A percentile compares a stretch with the other conserved stretches of the same genome.
phyloP scores from a whole-genome alignment of 2,797 vertebrate genomes.

The Molossus molossus region DNA sequence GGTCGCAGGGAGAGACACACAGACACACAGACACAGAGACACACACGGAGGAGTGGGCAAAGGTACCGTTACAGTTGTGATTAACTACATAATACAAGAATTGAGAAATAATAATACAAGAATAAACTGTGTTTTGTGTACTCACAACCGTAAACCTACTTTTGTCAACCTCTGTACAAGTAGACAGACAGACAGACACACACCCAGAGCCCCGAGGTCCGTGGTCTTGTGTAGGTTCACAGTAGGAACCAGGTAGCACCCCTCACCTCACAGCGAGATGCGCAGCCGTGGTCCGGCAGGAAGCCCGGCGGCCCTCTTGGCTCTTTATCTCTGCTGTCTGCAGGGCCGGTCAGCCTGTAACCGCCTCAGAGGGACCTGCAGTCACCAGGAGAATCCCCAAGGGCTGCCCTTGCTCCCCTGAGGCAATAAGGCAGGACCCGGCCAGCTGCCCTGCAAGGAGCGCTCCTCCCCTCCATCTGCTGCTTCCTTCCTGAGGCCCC shows the following conservation, averaged over 20 bases:
- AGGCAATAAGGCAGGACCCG: not conserved
- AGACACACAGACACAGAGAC: not conserved
- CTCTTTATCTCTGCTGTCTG: not conserved
- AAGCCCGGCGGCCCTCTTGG: not conserved
- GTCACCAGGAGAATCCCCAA: not conserved
- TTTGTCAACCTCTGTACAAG: not conserved
- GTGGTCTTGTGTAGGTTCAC: too few species aligned
- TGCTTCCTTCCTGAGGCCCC: not conserved
- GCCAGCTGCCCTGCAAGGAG: not conserved
- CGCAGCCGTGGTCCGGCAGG: rapidly evolving
- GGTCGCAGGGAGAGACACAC: not conserved
- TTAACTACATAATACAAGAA: not conserved
- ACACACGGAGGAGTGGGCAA: not conserved
- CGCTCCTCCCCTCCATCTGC: not conserved
- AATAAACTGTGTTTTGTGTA: not conserved
- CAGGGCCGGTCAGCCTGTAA: not conserved
- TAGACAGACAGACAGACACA: not conserved
- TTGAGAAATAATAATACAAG: not conserved
- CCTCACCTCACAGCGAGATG: not conserved
- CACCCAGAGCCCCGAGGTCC: not conserved
- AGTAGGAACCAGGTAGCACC: not conserved
- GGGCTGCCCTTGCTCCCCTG: not conserved
- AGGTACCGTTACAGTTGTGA: not conserved
- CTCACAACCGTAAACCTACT: not conserved
- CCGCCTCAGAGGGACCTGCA: not conserved